Evolutionary conservation across 1,140 invertebrate genomes (phyloP), one percentile per base, ranked within the genome.

Genomic region (Diachasma alloeum): DNA sequence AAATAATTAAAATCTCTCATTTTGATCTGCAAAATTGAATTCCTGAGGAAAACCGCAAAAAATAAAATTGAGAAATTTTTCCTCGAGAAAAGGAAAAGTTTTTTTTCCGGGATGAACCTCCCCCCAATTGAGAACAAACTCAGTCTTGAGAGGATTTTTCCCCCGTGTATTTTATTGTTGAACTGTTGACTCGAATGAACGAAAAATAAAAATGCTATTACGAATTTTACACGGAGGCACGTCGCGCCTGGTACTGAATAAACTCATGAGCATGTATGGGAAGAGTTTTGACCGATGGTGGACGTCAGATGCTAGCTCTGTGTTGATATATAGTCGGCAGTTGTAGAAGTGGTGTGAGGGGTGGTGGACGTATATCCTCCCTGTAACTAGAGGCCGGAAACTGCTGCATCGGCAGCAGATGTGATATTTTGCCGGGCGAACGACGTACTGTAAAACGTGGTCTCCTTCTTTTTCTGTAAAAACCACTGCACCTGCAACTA

Each of bases 401-500:
- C 74, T 92, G 92, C 82, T 93, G 90, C 89, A 93, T 90, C 15
- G 93, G 93, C 81, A 95, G 86, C 75, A 95, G 85, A 85, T 95
- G 94, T 36, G 93, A 91, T 67, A 94, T 94, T 87, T 94, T 94
- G 22, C 93, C 93, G 53, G 94, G 93, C 73, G 93, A 94, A 80
- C 94, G 91, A 56, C 93, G 91, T 48, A 94, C 91, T 71, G 93
- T 93, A 85, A 93, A 95, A 76, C 94, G 81, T 80, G 88, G 91
- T 87, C 92, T 92, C 83, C 92, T 92, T 79, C 91, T 90, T 83
- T 90, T 91, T 79, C 91, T 92, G 83, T 91, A 92, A 85, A 92
- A 93, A 79, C 93, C 93, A 81, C 94, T 93, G 88, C 96, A 97
- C 72, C 93, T 94, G 88, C 95, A 96, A 75, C 93, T 95, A 89